Conservation (phyloP, 2,888 invertebrate species). For the Trissonchulus sp. region DNA sequence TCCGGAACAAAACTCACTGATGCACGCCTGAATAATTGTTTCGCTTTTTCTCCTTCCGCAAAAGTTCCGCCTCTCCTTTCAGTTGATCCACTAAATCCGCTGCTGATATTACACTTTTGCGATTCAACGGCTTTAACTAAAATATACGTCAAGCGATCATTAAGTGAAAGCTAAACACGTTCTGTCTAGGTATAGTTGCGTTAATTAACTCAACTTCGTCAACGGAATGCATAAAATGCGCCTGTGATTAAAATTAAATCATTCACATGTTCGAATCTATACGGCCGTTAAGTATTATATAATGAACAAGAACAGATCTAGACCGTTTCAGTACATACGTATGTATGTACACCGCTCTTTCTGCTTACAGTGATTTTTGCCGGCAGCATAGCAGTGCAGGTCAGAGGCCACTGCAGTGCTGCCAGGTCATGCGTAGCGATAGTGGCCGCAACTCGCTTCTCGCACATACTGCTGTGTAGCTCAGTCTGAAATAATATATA, state of each 20-base stretch:
- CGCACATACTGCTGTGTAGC: conserved; percentile 63
- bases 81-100: conserved; percentile 65
- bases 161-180: no score
- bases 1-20: conserved; percentile 60
- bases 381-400: conserved; percentile 66
- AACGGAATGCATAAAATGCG: no score
- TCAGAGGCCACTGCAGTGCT: conserved; percentile 61
- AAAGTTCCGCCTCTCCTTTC: conserved; percentile 68
- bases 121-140: background rate
- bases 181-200: no score
- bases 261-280: no score
- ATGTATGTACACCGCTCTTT: no score
- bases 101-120: conserved; percentile 53
- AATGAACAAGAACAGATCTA: no score
- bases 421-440: conserved; percentile 75
- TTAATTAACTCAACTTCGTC: no score
- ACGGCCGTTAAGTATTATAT: no score
- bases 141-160: no score
- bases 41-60: conserved; percentile 75
- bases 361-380: conserved; percentile 63
- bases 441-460: conserved; percentile 69
- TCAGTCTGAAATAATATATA: conserved; percentile 60
- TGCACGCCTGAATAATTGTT: conserved; percentile 74
- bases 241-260: no score
- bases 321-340: no score